A percentile compares a stretch with the other conserved stretches of the same genome.
These are phyloP conservation scores for Aphaenogaster ashmeadi DNA, from an alignment of 1,140 invertebrate genomes.

Conservation along the genomic window DNA sequence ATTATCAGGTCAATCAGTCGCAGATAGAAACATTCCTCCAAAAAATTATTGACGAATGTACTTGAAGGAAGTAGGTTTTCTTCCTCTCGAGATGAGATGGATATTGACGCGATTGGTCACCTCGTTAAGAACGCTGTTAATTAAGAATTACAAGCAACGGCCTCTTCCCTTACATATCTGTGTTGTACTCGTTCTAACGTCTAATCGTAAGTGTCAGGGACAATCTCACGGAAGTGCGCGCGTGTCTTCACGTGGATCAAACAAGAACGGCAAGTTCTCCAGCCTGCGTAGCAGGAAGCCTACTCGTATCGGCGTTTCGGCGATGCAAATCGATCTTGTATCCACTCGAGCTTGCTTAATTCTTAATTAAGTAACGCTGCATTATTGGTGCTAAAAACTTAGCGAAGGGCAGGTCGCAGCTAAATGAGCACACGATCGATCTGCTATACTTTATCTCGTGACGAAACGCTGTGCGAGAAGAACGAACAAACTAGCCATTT, in stretches of 20 bases:
- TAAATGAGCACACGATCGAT: background rate
- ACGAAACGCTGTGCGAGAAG: slow-evolving; percentile 17
- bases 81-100: slow-evolving; percentile 1
- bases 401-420: no score
- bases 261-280: slow-evolving; percentile 18
- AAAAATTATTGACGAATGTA: slow-evolving; percentile 8
- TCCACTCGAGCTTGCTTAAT: background rate
- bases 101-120: slow-evolving; percentile 11
- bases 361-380: background rate
- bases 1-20: slow-evolving; percentile 34
- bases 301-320: slow-evolving; percentile 15
- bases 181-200: slow-evolving; percentile 76
- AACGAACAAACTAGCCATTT: background rate
- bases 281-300: slow-evolving; percentile 26
- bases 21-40: background rate
- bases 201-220: slow-evolving; percentile 75
- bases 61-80: background rate
- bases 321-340: slow-evolving; percentile 1
- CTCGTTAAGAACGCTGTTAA: slow-evolving; percentile 34
- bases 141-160: slow-evolving; percentile 72
- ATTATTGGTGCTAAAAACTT: background rate
- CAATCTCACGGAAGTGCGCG: slow-evolving; percentile 74
- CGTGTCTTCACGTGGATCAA: slow-evolving; percentile 48
- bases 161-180: slow-evolving; percentile 81
- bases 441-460: background rate